phyloP scores from a whole-genome alignment of 1,140 invertebrate genomes.

The Leptonema lineaticorne region DNA sequence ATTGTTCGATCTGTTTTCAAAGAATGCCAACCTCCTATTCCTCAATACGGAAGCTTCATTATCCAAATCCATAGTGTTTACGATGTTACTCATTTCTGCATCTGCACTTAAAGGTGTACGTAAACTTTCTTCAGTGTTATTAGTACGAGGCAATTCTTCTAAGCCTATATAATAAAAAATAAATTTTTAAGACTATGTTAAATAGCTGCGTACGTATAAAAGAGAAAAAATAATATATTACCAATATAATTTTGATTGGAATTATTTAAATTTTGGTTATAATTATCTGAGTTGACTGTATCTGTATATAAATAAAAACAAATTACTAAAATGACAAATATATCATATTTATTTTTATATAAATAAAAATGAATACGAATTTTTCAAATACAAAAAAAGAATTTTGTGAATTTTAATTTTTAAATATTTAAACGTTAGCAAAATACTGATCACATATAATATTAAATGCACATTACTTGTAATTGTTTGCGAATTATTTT shows the following conservation, averaged over 20 bases:
- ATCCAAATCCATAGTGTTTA: slow-evolving; percentile 62
- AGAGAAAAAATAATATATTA: too few species aligned
- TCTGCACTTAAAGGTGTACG: slow-evolving; percentile 46
- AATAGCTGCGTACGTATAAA: too few species aligned
- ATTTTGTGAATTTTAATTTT: too few species aligned
- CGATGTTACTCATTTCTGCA: slow-evolving; percentile 56
- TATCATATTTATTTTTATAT: too few species aligned
- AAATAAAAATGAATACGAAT: too few species aligned
- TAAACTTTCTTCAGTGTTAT: background rate
- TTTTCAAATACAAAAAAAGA: too few species aligned
- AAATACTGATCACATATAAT: too few species aligned
- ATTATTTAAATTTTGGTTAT: background rate
- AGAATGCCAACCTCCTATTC: slow-evolving; percentile 45
- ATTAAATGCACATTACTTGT: background rate
- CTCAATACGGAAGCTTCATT: slow-evolving; percentile 47
- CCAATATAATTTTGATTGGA: background rate
- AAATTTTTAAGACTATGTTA: too few species aligned
- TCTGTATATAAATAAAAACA: too few species aligned
- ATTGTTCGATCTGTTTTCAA: slow-evolving; percentile 26
- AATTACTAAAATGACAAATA: too few species aligned
- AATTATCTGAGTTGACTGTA: background rate
- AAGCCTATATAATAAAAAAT: too few species aligned
- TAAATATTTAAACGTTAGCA: too few species aligned
- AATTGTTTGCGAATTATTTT: background rate
- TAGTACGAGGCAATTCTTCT: background rate